Conservation (phyloP, 2,888 invertebrate genomes). For the Laspeyria flexula region DNA sequence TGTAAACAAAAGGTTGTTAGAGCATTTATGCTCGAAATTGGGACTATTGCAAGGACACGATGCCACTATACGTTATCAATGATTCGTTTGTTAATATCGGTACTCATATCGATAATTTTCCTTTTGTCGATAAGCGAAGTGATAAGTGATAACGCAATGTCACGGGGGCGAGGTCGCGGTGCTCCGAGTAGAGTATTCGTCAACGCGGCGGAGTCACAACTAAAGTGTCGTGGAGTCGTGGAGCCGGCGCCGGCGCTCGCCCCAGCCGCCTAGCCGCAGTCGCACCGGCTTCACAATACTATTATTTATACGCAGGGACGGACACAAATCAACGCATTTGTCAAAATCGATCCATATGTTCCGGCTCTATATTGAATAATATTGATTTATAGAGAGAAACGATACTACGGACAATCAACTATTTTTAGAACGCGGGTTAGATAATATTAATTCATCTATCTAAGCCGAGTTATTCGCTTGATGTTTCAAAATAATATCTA, state of each 20-base stretch:
- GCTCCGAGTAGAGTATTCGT: slow-evolving; percentile 76
- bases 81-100: slow-evolving; percentile 38
- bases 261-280: slow-evolving; percentile 70
- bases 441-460: neutral
- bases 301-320: slow-evolving; percentile 73
- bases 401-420: slow-evolving; percentile 18
- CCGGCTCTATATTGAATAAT: slow-evolving; percentile 27
- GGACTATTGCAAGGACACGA: slow-evolving; percentile 54
- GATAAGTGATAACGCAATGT: slow-evolving; percentile 78
- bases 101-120: slow-evolving; percentile 61
- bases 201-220: slow-evolving; percentile 80
- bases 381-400: slow-evolving; percentile 35
- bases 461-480: neutral
- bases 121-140: slow-evolving; percentile 60
- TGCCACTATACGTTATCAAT: slow-evolving; percentile 45
- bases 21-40: slow-evolving; percentile 32
- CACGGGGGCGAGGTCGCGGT: slow-evolving; percentile 71
- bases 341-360: slow-evolving; percentile 59
- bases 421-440: slow-evolving; percentile 11
- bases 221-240: slow-evolving; percentile 66
- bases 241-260: slow-evolving; percentile 71
- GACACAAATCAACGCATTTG: slow-evolving; percentile 64
- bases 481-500: slow-evolving; percentile 3
- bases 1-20: too few relatives aligned
- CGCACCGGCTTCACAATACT: slow-evolving; percentile 59